A percentile compares a stretch with the other conserved stretches of the same genome.
These are phyloP conservation scores for Thyatira batis DNA, from an alignment of 2,888 invertebrate genomes.

Conservation along the genomic window DNA sequence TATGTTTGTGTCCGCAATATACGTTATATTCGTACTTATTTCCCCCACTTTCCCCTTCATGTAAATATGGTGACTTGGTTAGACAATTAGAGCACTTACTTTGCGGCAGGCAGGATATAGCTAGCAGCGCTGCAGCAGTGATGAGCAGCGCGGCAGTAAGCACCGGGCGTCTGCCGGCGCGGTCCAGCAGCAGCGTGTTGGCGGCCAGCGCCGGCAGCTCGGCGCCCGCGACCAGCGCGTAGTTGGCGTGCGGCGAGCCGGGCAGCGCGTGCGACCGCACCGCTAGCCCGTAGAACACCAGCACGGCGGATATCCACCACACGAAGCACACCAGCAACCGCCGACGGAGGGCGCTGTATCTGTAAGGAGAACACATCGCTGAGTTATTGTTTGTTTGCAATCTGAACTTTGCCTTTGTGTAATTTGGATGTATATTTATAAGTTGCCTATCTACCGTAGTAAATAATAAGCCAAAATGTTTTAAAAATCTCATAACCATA, in stretches of 20 bases:
- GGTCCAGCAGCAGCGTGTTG: conserved; percentile 71
- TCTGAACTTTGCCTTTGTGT: too few relatives aligned
- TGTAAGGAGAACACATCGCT: conserved; percentile 20
- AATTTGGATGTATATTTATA: too few relatives aligned
- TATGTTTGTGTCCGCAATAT: too few relatives aligned
- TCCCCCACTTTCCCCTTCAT: too few relatives aligned
- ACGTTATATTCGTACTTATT: too few relatives aligned
- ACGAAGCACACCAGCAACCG: conserved; percentile 67
- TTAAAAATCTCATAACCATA: too few relatives aligned
- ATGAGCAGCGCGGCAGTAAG: conserved; percentile 67
- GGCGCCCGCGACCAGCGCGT: conserved; percentile 66
- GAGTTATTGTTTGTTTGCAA: too few relatives aligned
- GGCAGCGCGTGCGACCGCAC: conserved; percentile 65
- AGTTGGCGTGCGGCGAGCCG: conserved; percentile 63
- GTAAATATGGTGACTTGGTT: neutral
- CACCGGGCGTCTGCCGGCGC: conserved; percentile 64
- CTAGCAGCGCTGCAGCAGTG: conserved; percentile 59
- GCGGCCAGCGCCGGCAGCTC: conserved; percentile 67
- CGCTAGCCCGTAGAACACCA: conserved; percentile 77
- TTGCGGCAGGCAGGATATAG: conserved; percentile 54
- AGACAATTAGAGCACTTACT: too few relatives aligned
- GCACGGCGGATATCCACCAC: conserved; percentile 73
- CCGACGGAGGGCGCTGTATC: conserved; percentile 63
- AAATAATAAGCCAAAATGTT: too few relatives aligned
- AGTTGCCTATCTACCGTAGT: too few relatives aligned